phyloP scores from a whole-genome alignment of 92 coral and sea anemone genomes.

The Parazoanthus atlanticus region DNA sequence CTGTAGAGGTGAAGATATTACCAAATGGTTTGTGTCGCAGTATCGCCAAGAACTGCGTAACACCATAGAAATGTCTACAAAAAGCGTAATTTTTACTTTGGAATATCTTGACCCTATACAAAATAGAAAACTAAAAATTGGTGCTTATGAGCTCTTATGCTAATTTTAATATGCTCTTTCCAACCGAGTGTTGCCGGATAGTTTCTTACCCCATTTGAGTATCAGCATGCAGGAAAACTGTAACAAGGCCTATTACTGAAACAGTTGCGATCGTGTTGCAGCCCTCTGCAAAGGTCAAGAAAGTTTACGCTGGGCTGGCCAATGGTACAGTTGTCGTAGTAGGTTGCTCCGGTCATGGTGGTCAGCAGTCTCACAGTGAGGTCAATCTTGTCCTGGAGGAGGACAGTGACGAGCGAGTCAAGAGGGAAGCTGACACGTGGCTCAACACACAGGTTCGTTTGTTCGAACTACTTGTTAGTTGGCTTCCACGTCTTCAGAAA shows the following conservation, averaged over 20 bases:
- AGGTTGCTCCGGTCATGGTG: slow-evolving; percentile 53
- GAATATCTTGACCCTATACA: no score
- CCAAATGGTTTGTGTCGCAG: no score
- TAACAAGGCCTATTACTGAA: not conserved
- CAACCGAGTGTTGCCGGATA: no score
- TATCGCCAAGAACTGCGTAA: no score
- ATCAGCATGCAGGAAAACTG: not conserved
- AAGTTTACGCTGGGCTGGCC: slow-evolving; percentile 90
- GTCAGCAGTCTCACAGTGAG: slow-evolving; percentile 63
- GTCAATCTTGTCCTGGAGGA: slow-evolving; percentile 60
- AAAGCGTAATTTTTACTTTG: no score
- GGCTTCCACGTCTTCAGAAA: not conserved
- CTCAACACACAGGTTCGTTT: slow-evolving; percentile 64
- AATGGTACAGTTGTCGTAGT: slow-evolving; percentile 89
- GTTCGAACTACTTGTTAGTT: not conserved
- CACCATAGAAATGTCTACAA: no score
- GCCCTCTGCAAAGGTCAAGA: slow-evolving; percentile 54
- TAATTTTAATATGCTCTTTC: no score
- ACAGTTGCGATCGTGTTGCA: slow-evolving; percentile 10
- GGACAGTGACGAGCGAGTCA: slow-evolving; percentile 70
- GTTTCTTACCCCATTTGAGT: not conserved
- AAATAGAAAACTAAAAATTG: no score
- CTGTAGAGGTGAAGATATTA: no score
- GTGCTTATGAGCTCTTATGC: no score
- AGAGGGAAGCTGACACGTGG: slow-evolving; percentile 70